Evolutionary conservation across 2,797 vertebrate genomes (phyloP).

Genomic region (Gymnocypris eckloni): DNA sequence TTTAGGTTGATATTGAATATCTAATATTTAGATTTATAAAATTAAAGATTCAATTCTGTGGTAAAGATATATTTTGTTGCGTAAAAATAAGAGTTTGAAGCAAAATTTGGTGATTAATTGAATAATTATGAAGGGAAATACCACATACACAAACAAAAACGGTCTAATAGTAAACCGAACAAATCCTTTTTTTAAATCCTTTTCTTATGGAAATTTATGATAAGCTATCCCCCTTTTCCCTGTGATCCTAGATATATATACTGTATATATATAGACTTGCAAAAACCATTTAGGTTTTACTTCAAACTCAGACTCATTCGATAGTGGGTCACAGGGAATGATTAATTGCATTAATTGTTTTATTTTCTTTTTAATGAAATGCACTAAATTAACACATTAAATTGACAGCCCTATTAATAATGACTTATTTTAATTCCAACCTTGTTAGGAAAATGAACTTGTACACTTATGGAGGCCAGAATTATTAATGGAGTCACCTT

Average conservation of each 20-base stretch:
- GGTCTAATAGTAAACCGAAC: too few relatives aligned
- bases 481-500: slow-evolving; percentile 18
- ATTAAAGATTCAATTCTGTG: too few relatives aligned
- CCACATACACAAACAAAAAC: too few relatives aligned
- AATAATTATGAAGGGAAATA: too few relatives aligned
- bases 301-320: not conserved
- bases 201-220: not conserved
- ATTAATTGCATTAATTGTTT: slow-evolving; percentile 7
- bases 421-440: slow-evolving; percentile 19
- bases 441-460: slow-evolving; percentile 18
- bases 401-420: slow-evolving; percentile 9
- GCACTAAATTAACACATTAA: not conserved
- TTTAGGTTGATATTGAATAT: too few relatives aligned
- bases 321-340: not conserved
- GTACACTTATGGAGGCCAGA: not conserved
- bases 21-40: too few relatives aligned
- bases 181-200: not conserved
- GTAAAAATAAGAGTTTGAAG: too few relatives aligned
- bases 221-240: not conserved
- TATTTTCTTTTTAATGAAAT: slow-evolving; percentile 8
- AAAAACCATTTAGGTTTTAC: not conserved
- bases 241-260: too few relatives aligned
- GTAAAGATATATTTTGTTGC: too few relatives aligned
- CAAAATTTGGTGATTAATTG: too few relatives aligned
- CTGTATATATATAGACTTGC: too few relatives aligned